These are phyloP conservation scores for Saccopteryx bilineata DNA, from an alignment of 2,113 vertebrate genomes.

Conservation along the genomic window DNA sequence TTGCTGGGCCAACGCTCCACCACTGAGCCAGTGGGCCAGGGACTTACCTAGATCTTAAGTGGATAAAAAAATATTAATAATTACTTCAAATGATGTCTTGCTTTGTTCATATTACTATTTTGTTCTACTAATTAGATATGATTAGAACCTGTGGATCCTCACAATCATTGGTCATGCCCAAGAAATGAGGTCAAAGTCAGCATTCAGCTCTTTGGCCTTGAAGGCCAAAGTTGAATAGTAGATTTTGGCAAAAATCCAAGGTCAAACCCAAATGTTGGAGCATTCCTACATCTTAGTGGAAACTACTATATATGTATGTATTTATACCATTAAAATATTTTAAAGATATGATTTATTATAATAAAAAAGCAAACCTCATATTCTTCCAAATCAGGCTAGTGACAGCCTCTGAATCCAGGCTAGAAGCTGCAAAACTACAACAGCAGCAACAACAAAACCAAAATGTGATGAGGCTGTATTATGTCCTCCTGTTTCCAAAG, in stretches of 20 bases:
- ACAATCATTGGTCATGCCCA: background rate
- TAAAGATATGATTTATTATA: background rate
- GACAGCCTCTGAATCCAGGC: background rate
- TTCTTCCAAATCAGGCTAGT: slow-evolving; percentile 10
- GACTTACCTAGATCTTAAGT: background rate
- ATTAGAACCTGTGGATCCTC: background rate
- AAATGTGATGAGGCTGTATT: background rate
- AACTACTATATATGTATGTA: background rate
- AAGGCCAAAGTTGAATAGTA: background rate
- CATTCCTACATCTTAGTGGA: background rate
- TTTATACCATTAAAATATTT: background rate
- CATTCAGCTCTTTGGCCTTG: background rate
- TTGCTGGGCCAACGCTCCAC: too few species aligned
- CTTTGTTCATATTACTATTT: background rate
- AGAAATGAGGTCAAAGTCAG: background rate
- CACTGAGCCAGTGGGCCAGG: background rate
- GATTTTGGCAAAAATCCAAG: background rate
- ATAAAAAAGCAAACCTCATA: background rate
- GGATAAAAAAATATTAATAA: background rate
- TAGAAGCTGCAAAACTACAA: background rate
- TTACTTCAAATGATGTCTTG: background rate
- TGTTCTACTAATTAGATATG: background rate
- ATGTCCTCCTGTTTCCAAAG: slow-evolving; percentile 51
- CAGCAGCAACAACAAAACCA: background rate
- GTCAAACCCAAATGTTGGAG: background rate